A percentile compares a stretch with the other conserved stretches of the same genome.
phyloP scores from a whole-genome alignment of 1,140 invertebrate genomes.

The Varroa destructor region DNA sequence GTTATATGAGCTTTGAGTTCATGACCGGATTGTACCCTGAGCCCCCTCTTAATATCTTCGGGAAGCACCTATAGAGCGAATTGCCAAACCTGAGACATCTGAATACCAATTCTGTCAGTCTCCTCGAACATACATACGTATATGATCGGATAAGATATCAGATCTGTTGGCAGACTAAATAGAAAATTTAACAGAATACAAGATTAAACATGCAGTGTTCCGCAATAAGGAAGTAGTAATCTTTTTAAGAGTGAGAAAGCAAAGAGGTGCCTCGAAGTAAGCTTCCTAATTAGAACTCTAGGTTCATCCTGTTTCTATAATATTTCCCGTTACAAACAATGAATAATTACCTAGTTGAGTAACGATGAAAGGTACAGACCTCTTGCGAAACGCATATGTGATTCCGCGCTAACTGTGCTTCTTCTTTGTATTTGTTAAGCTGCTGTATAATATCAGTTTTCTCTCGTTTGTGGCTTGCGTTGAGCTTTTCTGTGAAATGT shows the following conservation, averaged over 20 bases:
- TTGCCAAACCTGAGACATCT: not conserved
- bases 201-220: too few species aligned
- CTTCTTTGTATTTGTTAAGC: slow-evolving; percentile 15
- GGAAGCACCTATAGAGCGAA: too few species aligned
- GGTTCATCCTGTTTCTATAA: too few species aligned
- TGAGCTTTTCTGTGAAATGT: not conserved
- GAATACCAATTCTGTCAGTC: not conserved
- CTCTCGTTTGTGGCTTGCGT: not conserved
- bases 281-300: too few species aligned
- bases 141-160: not conserved
- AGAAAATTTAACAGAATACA: too few species aligned
- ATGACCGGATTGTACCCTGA: too few species aligned
- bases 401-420: not conserved
- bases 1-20: too few species aligned
- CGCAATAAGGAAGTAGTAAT: too few species aligned
- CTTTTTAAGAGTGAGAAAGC: not conserved
- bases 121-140: not conserved
- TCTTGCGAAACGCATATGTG: not conserved
- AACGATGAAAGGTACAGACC: not conserved
- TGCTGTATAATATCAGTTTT: slow-evolving; percentile 1
- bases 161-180: too few species aligned
- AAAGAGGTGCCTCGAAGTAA: not conserved
- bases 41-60: too few species aligned
- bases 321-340: too few species aligned
- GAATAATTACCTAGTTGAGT: too few species aligned